Conservation (phyloP, 2,797 vertebrate species). For the Gallirallus australis region DNA sequence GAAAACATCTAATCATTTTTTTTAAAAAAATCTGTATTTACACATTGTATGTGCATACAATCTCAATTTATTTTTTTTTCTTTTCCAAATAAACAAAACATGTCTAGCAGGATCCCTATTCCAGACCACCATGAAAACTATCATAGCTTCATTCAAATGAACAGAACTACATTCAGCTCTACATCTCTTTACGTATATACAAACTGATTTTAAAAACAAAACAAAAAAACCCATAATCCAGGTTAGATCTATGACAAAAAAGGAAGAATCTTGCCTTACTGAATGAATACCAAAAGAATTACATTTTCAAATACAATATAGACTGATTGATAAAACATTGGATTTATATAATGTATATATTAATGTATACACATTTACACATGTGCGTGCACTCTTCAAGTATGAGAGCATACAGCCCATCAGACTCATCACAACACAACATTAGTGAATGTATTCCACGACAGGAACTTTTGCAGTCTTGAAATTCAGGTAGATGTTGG, state of each 20-base stretch:
- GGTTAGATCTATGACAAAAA: not conserved
- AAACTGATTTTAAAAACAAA: not conserved
- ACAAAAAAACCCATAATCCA: not conserved
- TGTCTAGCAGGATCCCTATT: not conserved
- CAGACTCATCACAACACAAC: not conserved
- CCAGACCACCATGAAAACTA: not conserved
- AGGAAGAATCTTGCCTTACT: not conserved
- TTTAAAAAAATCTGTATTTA: not conserved
- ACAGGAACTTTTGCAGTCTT: not conserved
- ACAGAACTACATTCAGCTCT: not conserved
- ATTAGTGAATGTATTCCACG: not conserved
- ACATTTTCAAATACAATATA: not conserved
- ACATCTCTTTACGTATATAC: not conserved
- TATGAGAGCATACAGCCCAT: not conserved
- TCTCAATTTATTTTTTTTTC: not conserved
- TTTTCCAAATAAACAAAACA: not conserved
- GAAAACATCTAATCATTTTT: not conserved
- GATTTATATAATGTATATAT: too few relatives aligned
- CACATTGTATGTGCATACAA: not conserved
- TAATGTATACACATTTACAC: rapidly evolving
- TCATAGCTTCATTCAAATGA: not conserved
- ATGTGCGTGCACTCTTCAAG: not conserved
- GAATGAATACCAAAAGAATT: not conserved
- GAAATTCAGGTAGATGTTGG: not conserved
- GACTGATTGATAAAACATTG: not conserved